phyloP scores from a whole-genome alignment of 2,113 vertebrate genomes.

The Mellivora capensis region DNA sequence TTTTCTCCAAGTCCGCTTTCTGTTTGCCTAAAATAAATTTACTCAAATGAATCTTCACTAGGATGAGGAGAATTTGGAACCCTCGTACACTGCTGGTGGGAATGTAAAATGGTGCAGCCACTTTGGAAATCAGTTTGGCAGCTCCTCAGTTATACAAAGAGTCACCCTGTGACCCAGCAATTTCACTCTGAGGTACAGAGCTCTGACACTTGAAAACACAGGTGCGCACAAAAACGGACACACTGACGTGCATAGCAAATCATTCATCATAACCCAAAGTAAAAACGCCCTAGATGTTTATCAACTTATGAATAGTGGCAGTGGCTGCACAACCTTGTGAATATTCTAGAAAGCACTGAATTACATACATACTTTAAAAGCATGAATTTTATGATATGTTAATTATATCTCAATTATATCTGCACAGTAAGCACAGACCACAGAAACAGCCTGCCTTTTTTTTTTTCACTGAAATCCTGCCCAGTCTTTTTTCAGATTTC shows the following conservation, averaged over 20 bases:
- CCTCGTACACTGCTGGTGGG: neutral
- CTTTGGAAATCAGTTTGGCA: neutral
- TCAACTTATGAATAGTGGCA: neutral
- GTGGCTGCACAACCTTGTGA: neutral
- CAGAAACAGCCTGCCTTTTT: neutral
- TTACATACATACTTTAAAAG: neutral
- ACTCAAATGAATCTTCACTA: neutral
- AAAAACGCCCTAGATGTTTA: neutral
- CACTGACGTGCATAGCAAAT: neutral
- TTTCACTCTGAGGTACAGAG: neutral
- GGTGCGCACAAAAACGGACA: neutral
- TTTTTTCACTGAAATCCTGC: neutral
- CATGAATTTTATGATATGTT: neutral
- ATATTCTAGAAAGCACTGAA: neutral
- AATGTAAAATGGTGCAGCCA: neutral
- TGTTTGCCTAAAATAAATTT: neutral
- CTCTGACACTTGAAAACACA: neutral
- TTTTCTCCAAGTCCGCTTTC: neutral
- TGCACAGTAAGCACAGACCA: neutral
- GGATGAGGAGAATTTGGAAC: neutral
- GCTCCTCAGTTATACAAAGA: neutral
- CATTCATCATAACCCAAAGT: neutral
- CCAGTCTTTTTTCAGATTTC: neutral
- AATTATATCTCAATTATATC: neutral
- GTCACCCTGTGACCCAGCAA: neutral